These are phyloP conservation scores for Choreutis nemorana DNA, from an alignment of 2,888 invertebrate genomes.

Conservation along the genomic window DNA sequence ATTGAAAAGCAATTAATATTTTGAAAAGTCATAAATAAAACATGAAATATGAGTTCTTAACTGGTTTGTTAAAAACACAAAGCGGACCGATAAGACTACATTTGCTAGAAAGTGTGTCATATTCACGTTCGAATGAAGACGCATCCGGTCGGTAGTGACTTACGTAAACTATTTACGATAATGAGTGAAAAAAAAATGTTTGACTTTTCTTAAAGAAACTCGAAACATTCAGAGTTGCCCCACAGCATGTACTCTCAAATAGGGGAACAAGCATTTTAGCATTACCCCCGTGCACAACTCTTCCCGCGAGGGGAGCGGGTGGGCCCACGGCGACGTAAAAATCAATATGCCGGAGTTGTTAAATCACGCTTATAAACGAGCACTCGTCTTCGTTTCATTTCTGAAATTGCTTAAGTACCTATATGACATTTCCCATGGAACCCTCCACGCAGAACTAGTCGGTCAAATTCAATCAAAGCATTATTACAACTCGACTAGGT, in stretches of 20 bases:
- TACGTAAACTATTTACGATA: conserved; percentile 46
- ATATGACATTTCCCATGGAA: too few species aligned
- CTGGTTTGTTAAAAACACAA: conserved; percentile 41
- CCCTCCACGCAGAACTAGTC: too few species aligned
- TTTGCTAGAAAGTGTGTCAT: conserved; percentile 56
- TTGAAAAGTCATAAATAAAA: too few species aligned
- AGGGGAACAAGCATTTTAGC: conserved; percentile 69
- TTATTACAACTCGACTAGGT: too few species aligned
- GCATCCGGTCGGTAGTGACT: conserved; percentile 59
- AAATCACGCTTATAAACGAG: conserved; percentile 75
- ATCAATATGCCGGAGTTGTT: conserved; percentile 78
- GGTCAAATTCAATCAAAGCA: too few species aligned
- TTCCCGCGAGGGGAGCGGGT: conserved; percentile 59
- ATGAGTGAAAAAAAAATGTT: conserved; percentile 25
- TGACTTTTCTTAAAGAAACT: too few species aligned
- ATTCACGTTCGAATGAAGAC: conserved; percentile 54
- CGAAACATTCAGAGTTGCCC: conserved; percentile 36
- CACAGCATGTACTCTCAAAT: conserved; percentile 66
- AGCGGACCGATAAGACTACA: conserved; percentile 43
- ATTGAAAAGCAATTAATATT: too few species aligned
- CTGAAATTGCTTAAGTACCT: conserved; percentile 53
- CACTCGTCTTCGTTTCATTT: conserved; percentile 67
- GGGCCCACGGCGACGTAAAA: conserved; percentile 67
- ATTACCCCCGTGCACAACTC: conserved; percentile 68
- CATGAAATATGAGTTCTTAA: conserved; percentile 31